A percentile compares a stretch with the other conserved stretches of the same genome.
Conservation (phyloP, 2,113 vertebrate genomes). For the Diglossa brunneiventris region DNA sequence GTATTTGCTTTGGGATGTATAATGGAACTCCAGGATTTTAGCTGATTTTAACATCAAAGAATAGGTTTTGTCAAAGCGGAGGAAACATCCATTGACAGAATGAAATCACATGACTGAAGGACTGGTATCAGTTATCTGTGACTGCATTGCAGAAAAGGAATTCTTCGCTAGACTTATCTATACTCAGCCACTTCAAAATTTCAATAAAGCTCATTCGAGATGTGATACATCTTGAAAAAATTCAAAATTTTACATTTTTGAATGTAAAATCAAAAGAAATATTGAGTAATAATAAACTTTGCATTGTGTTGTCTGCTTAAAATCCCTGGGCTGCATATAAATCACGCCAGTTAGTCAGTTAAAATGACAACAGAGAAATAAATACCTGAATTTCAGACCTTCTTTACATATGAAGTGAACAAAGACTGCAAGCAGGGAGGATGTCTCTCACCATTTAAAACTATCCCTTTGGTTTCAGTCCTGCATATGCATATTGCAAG, state of each 20-base stretch:
- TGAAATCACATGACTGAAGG: background rate
- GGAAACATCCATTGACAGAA: background rate
- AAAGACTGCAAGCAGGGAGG: background rate
- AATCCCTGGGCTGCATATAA: background rate
- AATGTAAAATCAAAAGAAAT: background rate
- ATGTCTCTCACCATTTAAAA: background rate
- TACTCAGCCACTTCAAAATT: background rate
- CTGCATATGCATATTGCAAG: background rate
- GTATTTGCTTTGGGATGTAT: background rate
- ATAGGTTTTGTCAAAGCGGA: background rate
- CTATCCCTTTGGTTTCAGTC: background rate
- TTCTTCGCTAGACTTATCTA: background rate
- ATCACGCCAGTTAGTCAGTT: background rate
- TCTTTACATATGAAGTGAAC: background rate
- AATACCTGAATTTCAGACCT: background rate
- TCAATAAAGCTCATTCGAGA: background rate
- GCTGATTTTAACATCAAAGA: background rate
- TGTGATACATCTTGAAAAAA: background rate
- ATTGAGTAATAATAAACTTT: background rate
- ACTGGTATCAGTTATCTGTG: background rate
- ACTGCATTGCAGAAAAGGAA: background rate
- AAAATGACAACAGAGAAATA: background rate
- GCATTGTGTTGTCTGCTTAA: background rate
- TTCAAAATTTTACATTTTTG: background rate
- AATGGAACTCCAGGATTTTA: background rate